These are phyloP conservation scores for Megaustenia siamemsis DNA, from an alignment of 2,888 invertebrate genomes.

Conservation along the genomic window DNA sequence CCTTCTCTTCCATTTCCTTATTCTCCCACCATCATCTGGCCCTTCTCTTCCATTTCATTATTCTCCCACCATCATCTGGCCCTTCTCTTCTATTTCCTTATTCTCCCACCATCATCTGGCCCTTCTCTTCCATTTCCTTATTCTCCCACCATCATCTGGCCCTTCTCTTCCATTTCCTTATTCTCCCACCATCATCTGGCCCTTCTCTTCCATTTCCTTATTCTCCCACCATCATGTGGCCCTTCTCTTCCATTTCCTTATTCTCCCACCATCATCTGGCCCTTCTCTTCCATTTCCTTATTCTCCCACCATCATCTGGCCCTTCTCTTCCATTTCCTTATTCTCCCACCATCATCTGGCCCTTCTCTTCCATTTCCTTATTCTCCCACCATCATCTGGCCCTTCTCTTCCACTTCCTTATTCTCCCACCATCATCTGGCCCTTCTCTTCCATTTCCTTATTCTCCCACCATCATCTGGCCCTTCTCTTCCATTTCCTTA, in stretches of 20 bases:
- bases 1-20: too few relatives aligned
- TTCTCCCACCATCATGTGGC: neutral
- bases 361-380: neutral
- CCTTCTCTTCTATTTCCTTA: too few relatives aligned
- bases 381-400: neutral
- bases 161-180: too few relatives aligned
- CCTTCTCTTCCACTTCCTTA: too few relatives aligned
- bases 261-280: neutral
- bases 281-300: neutral
- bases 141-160: too few relatives aligned
- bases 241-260: neutral
- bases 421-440: neutral
- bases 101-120: too few relatives aligned
- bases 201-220: neutral
- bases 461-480: slow-evolving; percentile 1
- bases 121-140: too few relatives aligned
- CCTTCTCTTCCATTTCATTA: too few relatives aligned
- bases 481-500: neutral
- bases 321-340: neutral
- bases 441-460: neutral
- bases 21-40: too few relatives aligned
- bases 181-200: neutral
- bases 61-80: too few relatives aligned
- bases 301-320: neutral
- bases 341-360: neutral